phyloP scores from a whole-genome alignment of 2,888 invertebrate species.

The Monochamus alternatus region DNA sequence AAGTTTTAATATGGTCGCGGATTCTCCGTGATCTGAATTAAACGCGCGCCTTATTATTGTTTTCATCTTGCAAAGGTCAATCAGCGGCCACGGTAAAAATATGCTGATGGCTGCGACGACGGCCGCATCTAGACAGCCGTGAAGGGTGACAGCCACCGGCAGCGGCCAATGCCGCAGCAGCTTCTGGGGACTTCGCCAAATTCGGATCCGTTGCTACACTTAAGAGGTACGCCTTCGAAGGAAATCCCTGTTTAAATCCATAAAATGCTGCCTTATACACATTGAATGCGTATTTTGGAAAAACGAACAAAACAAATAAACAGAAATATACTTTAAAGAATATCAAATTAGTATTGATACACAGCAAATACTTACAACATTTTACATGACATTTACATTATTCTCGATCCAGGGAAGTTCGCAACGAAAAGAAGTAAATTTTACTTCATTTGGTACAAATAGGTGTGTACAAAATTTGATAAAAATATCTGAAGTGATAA shows the following conservation, averaged over 20 bases:
- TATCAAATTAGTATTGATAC: too few relatives aligned
- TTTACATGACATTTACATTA: too few relatives aligned
- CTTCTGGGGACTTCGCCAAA: slow-evolving; percentile 29
- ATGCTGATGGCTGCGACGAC: slow-evolving; percentile 43
- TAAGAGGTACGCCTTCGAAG: neutral
- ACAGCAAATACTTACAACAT: too few relatives aligned
- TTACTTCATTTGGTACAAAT: too few relatives aligned
- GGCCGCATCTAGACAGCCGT: slow-evolving; percentile 27
- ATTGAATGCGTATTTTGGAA: too few relatives aligned
- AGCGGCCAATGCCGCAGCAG: slow-evolving; percentile 15
- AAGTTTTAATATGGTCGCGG: slow-evolving; percentile 63
- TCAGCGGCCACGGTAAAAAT: slow-evolving; percentile 52
- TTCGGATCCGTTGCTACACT: slow-evolving; percentile 1
- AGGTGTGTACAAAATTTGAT: too few relatives aligned
- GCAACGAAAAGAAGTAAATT: too few relatives aligned
- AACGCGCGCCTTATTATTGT: slow-evolving; percentile 52
- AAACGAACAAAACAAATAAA: too few relatives aligned
- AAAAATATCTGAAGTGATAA: too few relatives aligned
- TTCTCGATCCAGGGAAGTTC: too few relatives aligned
- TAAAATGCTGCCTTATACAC: too few relatives aligned
- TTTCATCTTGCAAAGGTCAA: slow-evolving; percentile 51
- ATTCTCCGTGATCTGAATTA: slow-evolving; percentile 58
- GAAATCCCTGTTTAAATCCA: neutral
- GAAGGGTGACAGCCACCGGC: slow-evolving; percentile 31
- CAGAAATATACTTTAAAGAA: too few relatives aligned